Conservation (phyloP, 2,113 vertebrate species). For the Conger conger region DNA sequence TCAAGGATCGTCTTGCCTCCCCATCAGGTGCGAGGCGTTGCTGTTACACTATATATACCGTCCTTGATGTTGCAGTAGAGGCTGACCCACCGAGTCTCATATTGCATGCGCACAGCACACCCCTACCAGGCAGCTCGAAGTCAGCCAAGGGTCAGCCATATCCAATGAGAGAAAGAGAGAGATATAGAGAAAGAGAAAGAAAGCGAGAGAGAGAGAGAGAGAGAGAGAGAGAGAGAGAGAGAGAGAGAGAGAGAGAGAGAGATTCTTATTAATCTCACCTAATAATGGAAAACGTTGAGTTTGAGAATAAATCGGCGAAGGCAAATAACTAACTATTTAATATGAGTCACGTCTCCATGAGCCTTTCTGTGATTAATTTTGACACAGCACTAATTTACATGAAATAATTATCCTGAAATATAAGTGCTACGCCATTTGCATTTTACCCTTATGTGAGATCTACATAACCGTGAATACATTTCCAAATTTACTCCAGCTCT, state of each 20-base stretch:
- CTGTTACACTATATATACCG: slow-evolving; percentile 7
- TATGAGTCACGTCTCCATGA: neutral
- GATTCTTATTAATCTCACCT: neutral
- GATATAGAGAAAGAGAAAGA: neutral
- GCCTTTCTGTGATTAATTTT: neutral
- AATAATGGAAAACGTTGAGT: neutral
- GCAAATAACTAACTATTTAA: neutral
- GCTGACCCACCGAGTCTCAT: slow-evolving; percentile 20
- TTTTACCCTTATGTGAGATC: neutral
- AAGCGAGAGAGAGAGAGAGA: neutral
- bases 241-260: neutral
- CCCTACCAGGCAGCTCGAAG: slow-evolving; percentile 38
- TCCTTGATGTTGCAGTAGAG: slow-evolving; percentile 25
- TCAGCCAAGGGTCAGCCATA: slow-evolving; percentile 52
- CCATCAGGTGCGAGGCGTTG: neutral
- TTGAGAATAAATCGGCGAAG: neutral
- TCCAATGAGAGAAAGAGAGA: slow-evolving; percentile 19
- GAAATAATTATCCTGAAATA: neutral
- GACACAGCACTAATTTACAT: neutral
- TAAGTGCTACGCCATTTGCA: neutral
- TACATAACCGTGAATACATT: neutral
- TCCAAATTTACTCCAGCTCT: neutral
- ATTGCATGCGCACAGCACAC: slow-evolving; percentile 6
- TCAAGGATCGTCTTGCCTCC: neutral
- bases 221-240: neutral